phyloP scores from a whole-genome alignment of 2,888 invertebrate genomes.

The Stenotaenia linearis region DNA sequence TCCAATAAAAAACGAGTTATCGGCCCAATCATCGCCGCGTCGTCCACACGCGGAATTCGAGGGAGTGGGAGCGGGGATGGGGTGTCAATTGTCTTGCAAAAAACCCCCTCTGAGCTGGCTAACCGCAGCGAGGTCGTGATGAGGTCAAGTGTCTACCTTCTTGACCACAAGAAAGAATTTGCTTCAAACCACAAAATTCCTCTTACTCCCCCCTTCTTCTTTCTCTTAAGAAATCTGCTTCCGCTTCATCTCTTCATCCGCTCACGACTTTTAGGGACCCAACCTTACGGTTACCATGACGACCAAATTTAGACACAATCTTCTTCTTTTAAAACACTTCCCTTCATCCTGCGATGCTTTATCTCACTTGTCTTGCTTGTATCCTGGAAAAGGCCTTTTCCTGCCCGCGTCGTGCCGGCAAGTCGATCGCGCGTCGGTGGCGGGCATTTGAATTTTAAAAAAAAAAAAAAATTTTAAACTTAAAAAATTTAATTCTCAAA shows the following conservation, averaged over 20 bases:
- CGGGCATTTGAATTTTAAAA: not conserved
- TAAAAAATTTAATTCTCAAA: not conserved
- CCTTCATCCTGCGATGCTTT: not conserved
- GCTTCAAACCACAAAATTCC: not conserved
- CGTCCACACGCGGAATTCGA: not conserved
- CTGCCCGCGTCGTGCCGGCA: not conserved
- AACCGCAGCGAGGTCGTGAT: not conserved
- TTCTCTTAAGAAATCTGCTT: not conserved
- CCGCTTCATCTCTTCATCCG: not conserved
- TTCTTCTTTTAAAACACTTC: not conserved
- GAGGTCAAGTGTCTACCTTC: not conserved
- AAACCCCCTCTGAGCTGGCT: not conserved
- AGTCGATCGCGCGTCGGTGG: not conserved
- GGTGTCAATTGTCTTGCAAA: conserved; percentile 11
- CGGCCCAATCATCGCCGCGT: conserved; percentile 13
- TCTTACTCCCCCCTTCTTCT: not conserved
- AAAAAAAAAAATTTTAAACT: not conserved
- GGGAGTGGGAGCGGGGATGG: not conserved
- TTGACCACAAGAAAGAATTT: conserved; percentile 3
- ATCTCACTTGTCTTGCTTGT: not conserved
- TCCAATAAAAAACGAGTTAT: conserved; percentile 13
- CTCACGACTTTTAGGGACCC: not conserved
- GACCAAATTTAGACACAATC: not conserved
- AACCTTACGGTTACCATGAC: not conserved
- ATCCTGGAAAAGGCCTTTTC: not conserved